Percentiles rank a stretch among this genome's conserved stretches.
Evolutionary conservation across 2,113 vertebrate genomes (phyloP).

Genomic region (Dinomys branickii): DNA sequence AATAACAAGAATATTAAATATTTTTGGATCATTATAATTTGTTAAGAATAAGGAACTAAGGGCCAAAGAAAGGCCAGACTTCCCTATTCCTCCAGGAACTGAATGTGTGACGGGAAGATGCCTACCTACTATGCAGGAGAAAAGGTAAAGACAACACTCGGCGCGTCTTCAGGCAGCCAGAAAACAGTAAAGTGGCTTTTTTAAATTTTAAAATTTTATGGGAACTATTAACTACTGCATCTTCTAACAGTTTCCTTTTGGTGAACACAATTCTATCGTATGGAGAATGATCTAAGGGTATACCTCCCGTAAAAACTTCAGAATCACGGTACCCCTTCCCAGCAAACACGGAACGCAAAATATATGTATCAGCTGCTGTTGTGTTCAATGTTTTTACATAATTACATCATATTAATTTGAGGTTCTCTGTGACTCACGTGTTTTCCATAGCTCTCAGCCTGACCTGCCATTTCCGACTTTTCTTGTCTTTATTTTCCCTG

Average conservation of each 20-base stretch:
- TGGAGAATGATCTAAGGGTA: background rate
- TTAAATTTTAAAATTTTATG: background rate
- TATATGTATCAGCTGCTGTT: background rate
- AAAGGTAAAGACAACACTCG: background rate
- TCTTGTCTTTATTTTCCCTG: slow-evolving; percentile 54
- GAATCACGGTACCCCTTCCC: background rate
- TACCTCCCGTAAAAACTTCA: background rate
- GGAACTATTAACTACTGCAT: background rate
- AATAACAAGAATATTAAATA: background rate
- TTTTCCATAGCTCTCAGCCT: background rate
- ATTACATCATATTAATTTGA: background rate
- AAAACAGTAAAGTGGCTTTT: background rate
- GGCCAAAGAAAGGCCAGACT: background rate
- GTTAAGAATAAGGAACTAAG: background rate
- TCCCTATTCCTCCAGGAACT: background rate
- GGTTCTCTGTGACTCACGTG: background rate
- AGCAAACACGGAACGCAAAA: background rate
- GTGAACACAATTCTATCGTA: background rate
- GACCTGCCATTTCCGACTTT: background rate
- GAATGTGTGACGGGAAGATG: background rate
- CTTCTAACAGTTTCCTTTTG: background rate
- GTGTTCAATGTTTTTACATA: background rate
- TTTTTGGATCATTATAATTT: background rate
- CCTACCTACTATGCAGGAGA: background rate
- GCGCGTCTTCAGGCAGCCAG: background rate